These are phyloP conservation scores for Micromussa lordhowensis DNA, from an alignment of 92 coral and sea anemone genomes.

Conservation along the genomic window DNA sequence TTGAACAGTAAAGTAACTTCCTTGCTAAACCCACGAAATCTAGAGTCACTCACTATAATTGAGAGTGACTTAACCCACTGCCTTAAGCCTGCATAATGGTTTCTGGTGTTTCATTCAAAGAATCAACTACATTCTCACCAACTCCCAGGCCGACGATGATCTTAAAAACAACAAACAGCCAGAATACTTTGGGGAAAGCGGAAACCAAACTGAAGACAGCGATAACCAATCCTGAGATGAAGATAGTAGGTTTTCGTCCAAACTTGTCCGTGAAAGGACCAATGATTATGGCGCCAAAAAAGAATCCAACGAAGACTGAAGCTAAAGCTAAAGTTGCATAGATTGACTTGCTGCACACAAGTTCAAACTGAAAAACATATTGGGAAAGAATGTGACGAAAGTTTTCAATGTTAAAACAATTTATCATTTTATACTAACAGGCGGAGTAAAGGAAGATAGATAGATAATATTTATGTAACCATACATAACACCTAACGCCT, in stretches of 20 bases:
- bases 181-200: conserved; percentile 67
- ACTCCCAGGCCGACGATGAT: conserved; percentile 68
- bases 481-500: no score
- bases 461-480: no score
- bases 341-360: conserved; percentile 65
- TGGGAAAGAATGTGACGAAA: background rate
- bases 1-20: no score
- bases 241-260: conserved; percentile 73
- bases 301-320: conserved; percentile 70
- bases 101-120: background rate
- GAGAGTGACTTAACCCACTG: background rate
- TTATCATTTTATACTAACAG: no score
- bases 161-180: conserved; percentile 65
- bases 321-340: conserved; percentile 62
- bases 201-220: conserved; percentile 59
- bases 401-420: background rate
- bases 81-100: background rate
- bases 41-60: no score
- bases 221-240: conserved; percentile 59
- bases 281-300: conserved; percentile 62
- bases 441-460: no score
- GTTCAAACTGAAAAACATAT: conserved; percentile 52
- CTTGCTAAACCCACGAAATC: no score
- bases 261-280: conserved; percentile 77
- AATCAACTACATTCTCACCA: conserved; percentile 47